Base-by-base conservation (phyloP, 1,140 invertebrate species). In the Bombus pyrosoma region DNA sequence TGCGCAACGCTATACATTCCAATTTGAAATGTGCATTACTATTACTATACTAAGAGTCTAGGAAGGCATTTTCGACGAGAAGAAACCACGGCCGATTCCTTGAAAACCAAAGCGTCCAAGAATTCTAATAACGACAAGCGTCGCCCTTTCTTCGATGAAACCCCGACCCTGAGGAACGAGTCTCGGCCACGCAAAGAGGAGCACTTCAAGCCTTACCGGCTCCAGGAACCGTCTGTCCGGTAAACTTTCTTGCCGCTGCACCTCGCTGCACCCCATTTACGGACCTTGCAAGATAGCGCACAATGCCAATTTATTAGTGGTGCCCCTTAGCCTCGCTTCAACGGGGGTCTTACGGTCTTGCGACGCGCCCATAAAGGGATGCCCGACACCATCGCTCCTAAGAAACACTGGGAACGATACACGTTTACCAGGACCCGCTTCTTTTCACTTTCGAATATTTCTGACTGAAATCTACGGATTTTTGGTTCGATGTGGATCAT, bases 231-330 rank as follows among this genome's bases (percentile, higher is more conserved):
- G 87, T 86, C 91, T 72, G 88, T 85, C 88, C 89, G 92, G 92
- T 92, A 92, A 93, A 93, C 91, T 93, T 93, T 93, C 92, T 93
- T 93, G 92, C 88, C 83, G 88, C 69, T 87, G 90, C 66, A 57
- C 59, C 75, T 83, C 78, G 73, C 43, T 80, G 77, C 81, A 88
- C 83, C 86, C 89, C 93, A 93, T 93, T 93, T 93, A 93, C 92
- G 93, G 92, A 79, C 77, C 71, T 80, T 41, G 76, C 81, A 78
- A 93, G 92, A 93, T 93, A 93, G 91, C 88, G 92, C 91, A 92
- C 93, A 92, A 93, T 92, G 91, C 91, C 93, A 94, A 94, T 94
- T 94, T 94, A 94, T 94, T 94, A 94, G 93, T 87, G 83, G 78
- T 94, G 92, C 90, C 86, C 93, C 93, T 93, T 93, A 92, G 92